Conservation (phyloP, 2,797 vertebrate species). For the Cercopithecus mitis region DNA sequence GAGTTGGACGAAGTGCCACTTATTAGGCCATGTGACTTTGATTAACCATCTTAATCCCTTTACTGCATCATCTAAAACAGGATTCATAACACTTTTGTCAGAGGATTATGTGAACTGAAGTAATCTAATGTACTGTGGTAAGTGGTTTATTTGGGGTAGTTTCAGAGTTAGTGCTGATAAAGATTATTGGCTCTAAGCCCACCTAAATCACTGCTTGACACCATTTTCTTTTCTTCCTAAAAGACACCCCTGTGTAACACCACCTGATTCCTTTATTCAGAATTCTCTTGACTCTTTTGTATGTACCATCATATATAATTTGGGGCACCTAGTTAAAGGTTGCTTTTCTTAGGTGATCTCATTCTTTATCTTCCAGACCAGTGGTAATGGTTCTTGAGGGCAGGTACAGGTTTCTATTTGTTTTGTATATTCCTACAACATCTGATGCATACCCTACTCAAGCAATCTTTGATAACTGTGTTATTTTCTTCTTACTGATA, state of each 20-base stretch:
- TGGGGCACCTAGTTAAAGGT: background rate
- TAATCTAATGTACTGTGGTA: background rate
- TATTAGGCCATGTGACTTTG: background rate
- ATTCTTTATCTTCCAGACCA: constrained; percentile 21
- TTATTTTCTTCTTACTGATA: background rate
- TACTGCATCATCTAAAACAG: background rate
- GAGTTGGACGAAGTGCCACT: background rate
- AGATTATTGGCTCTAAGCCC: background rate
- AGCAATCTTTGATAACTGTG: background rate
- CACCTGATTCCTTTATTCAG: background rate
- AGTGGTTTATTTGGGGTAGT: background rate
- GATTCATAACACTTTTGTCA: background rate
- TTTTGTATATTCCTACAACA: background rate
- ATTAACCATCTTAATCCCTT: background rate
- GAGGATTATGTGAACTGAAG: background rate
- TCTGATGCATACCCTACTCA: background rate
- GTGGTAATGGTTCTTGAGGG: background rate
- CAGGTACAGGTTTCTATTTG: background rate
- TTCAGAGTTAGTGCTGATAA: background rate
- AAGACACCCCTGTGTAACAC: background rate
- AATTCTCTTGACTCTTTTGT: background rate
- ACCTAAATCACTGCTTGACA: background rate
- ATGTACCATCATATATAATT: background rate
- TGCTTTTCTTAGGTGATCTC: background rate
- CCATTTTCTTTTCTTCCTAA: background rate